Conservation (phyloP, 2,797 vertebrate genomes). For the Odontamblyopus rebecca region DNA sequence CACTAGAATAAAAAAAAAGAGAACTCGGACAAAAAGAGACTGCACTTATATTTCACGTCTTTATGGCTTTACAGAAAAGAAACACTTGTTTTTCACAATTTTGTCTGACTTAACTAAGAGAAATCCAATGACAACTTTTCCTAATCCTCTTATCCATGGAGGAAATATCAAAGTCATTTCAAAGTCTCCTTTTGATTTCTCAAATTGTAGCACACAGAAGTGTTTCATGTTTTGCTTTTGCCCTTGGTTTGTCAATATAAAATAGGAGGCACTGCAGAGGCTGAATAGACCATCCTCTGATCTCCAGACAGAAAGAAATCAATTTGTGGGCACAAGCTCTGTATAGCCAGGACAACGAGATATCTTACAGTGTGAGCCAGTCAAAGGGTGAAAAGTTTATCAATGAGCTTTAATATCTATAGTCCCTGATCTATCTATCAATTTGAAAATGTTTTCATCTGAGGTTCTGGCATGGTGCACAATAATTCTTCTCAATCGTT, state of each 20-base stretch:
- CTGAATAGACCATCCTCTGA: constrained; percentile 41
- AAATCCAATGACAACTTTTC: too few relatives aligned
- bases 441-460: constrained; percentile 7
- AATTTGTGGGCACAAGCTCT: constrained; percentile 50
- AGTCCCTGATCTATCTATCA: constrained; percentile 4
- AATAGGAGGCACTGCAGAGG: constrained; percentile 41
- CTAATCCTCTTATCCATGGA: too few relatives aligned
- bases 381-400: constrained; percentile 17
- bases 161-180: too few relatives aligned
- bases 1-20: too few relatives aligned
- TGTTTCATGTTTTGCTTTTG: constrained; percentile 7
- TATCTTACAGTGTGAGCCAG: constrained; percentile 28
- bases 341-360: constrained; percentile 19
- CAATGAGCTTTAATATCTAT: constrained; percentile 19
- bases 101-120: too few relatives aligned
- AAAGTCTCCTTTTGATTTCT: constrained; percentile 10
- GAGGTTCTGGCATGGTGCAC: not conserved
- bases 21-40: too few relatives aligned
- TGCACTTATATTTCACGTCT: too few relatives aligned
- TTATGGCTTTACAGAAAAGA: too few relatives aligned
- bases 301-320: constrained; percentile 60
- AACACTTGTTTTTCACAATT: too few relatives aligned
- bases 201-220: constrained; percentile 23
- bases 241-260: constrained; percentile 54
- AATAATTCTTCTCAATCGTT: constrained; percentile 7